phyloP scores from a whole-genome alignment of 2,888 invertebrate species.

The Quadroppia sp. region DNA sequence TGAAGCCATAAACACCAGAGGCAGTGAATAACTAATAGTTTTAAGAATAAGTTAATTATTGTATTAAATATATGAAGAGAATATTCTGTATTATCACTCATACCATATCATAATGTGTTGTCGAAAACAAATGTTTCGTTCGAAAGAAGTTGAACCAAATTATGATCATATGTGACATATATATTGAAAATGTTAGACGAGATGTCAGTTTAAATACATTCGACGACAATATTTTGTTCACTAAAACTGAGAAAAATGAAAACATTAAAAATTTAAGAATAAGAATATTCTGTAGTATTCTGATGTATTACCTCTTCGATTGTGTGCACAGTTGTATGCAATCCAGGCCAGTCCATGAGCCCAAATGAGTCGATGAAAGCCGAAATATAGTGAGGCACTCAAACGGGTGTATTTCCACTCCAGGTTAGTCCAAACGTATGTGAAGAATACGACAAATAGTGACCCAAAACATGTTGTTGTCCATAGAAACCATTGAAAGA shows the following conservation, averaged over 20 bases:
- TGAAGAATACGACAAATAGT: neutral
- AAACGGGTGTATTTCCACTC: neutral
- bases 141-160: constrained; percentile 14
- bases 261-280: neutral
- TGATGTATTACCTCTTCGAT: neutral
- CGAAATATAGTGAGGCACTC: neutral
- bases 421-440: neutral
- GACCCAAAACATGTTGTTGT: neutral
- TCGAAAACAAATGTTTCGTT: neutral
- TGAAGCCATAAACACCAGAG: constrained; percentile 2
- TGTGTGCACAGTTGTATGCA: neutral
- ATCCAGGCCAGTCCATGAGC: neutral
- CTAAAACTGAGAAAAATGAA: neutral
- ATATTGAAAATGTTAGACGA: constrained; percentile 8
- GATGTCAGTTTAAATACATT: neutral
- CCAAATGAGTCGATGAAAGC: neutral
- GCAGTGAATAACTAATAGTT: constrained; percentile 7
- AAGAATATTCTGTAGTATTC: too few relatives aligned
- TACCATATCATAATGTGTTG: constrained; percentile 9
- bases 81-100: neutral
- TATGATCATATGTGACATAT: constrained; percentile 15
- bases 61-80: neutral
- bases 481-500: neutral
- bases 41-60: neutral
- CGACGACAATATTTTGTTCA: neutral